Evolutionary conservation across 2,888 invertebrate genomes (phyloP), one percentile per base, ranked within the genome.

Genomic region (Nezara viridula): DNA sequence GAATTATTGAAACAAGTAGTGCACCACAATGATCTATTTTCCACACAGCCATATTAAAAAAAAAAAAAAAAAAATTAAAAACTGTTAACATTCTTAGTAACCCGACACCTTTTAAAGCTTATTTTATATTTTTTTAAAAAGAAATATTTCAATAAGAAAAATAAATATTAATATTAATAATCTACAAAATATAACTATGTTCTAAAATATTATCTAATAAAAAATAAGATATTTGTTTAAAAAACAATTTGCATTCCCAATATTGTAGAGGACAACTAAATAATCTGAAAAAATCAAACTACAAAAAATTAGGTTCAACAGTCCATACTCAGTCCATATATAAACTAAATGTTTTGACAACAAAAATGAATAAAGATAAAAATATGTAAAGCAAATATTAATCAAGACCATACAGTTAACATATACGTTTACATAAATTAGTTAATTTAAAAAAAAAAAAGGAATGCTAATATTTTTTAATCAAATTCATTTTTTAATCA

Each of bases 81-180:
- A 81, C n/a, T 47, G 44, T 81, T n/a, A 81, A 81, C n/a, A 81
- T n/a, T 10, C 40, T 81, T 81, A 44, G 24, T 81, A n/a, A 40
- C 81, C 81, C 81, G n/a, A 81, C 81, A 81, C 81, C 81, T 44
- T 44, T 81, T 44, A 73, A 73, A 73, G 66, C 66, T 37, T 37
- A 73, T 32, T 1, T 19, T 37, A 21, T 19, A 37, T 37, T 6
- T 27, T 60, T 55, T n/a, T n/a, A 7, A 55, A 16, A 60, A 60
- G 27, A 60, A 60, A 32, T 27, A 55, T 55, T 55, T 52, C n/a
- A 27, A 60, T 60, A 60, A 27, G 14, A 60, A 73, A 73, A 73
- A 73, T 19, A 19, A 73, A 81, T 40, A 81, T 81, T 40, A 77
- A 77, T 77, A 77, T 40, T 16, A 81, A 81, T 47, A 81, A 73